Base-by-base conservation (phyloP, 2,797 vertebrate genomes). In the Caiman crocodilus region DNA sequence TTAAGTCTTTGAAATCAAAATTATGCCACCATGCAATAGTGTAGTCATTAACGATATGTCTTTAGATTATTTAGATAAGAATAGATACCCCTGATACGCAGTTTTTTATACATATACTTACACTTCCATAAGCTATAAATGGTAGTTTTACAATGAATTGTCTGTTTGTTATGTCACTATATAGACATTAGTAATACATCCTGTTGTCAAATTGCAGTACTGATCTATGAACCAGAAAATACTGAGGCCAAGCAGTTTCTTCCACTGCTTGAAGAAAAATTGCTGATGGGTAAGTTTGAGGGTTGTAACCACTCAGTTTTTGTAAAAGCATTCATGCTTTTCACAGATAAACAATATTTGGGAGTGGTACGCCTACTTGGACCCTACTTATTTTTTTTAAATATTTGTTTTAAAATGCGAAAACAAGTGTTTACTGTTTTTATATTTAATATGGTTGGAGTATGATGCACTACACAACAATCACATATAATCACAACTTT, bases 201-300 rank as follows among this genome's bases (percentile, higher is more conserved):
- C 76, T 88, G 7, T 94, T 96, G 82, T 95, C 58, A 96, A 77
- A 77, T 97, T 98, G 87, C 93, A 98, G 98, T 99, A 96, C 98
- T 99, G 78, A 96, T 98, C 95, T 98, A 98, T 94, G 98, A 99
- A 94, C 98, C 98, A 81, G 97, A 98, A 90, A 98, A 99, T 94
- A 96, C 97, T n/a, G 98, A 98, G 93, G 98, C 98, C 87, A 98
- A 97, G 42, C 96, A 98, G 91, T 98, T 99, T 97, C 97, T 98
- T 89, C 96, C 97, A 60, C 97, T 98, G 92, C 98, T 99, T 97
- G 98, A 98, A 96, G 94, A 98, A 96, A 98, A 98, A 87, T 74
- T 98, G 65, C 96, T 95, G 77, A 93, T 98, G 60, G 97, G 97
- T 98, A 97, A 98, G 97, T 94, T 91, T 92, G 58, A 93, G 88